Evolutionary conservation across 2,888 invertebrate genomes (phyloP).

Genomic region (Acleris laterana): DNA sequence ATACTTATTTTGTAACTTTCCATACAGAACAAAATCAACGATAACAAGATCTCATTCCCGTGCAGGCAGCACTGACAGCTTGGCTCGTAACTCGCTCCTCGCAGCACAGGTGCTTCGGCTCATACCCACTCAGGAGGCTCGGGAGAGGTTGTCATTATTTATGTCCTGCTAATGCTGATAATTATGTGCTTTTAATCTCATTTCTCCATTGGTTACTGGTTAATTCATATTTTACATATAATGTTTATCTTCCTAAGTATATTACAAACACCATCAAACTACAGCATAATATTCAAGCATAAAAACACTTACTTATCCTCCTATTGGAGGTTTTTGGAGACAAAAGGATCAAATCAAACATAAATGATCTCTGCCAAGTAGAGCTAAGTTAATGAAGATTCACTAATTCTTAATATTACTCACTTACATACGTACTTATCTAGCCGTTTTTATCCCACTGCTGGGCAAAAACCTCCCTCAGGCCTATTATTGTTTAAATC

Average conservation of each 20-base stretch:
- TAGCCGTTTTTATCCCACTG: no score
- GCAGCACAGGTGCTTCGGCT: conserved; percentile 92
- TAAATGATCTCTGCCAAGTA: no score
- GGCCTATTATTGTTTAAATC: no score
- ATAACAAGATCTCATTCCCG: conserved; percentile 72
- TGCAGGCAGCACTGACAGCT: conserved; percentile 86
- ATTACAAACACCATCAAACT: no score
- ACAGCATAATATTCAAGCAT: no score
- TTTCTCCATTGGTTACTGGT: not conserved
- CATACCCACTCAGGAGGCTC: conserved; percentile 92
- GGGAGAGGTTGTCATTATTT: conserved; percentile 85
- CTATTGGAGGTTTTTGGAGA: not conserved
- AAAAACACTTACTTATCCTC: not conserved
- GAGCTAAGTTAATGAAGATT: no score
- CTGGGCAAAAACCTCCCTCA: no score
- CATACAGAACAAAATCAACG: conserved; percentile 68
- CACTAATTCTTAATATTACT: no score
- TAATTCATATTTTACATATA: not conserved
- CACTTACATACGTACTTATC: no score
- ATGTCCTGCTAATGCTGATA: conserved; percentile 5
- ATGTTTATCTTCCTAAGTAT: not conserved
- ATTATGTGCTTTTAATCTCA: conserved; percentile 6
- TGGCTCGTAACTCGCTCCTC: conserved; percentile 89
- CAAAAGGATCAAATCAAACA: no score
- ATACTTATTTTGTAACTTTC: conserved; percentile 5